phyloP scores from a whole-genome alignment of 2,113 vertebrate species.

The Odontesthes bonariensis region DNA sequence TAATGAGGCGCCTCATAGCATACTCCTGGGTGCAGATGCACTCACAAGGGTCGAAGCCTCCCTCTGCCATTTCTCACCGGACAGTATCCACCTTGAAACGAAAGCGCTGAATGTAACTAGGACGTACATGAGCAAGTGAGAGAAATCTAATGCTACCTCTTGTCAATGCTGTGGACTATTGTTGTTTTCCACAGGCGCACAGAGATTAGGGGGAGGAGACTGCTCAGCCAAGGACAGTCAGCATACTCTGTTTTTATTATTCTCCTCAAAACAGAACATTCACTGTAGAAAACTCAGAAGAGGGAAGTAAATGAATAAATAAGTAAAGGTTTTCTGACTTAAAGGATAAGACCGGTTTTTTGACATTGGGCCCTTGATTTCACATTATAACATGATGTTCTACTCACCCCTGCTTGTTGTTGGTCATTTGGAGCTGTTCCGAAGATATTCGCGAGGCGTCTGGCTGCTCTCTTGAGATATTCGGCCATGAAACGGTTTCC shows the following conservation, averaged over 20 bases:
- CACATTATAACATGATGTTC: too few species aligned
- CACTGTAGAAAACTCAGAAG: too few species aligned
- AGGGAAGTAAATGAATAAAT: too few species aligned
- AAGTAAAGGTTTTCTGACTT: too few species aligned
- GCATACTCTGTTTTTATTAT: neutral
- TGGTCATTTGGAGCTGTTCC: too few species aligned
- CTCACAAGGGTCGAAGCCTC: slow-evolving; percentile 96
- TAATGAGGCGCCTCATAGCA: slow-evolving; percentile 96
- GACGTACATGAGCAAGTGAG: slow-evolving; percentile 15
- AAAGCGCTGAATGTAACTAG: slow-evolving; percentile 19
- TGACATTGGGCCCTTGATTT: too few species aligned
- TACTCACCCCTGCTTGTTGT: too few species aligned
- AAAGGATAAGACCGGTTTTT: too few species aligned
- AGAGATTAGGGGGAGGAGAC: slow-evolving; percentile 57
- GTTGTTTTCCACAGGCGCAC: slow-evolving; percentile 17
- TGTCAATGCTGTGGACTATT: slow-evolving; percentile 32
- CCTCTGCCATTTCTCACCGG: slow-evolving; percentile 91
- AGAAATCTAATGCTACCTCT: slow-evolving; percentile 42
- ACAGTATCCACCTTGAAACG: slow-evolving; percentile 35
- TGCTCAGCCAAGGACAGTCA: slow-evolving; percentile 10
- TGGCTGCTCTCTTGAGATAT: too few species aligned
- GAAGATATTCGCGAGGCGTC: too few species aligned
- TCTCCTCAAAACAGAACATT: too few species aligned
- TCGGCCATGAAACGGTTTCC: too few species aligned
- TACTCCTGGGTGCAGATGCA: slow-evolving; percentile 96